These are phyloP conservation scores for Melopsittacus undulatus DNA, from an alignment of 2,797 vertebrate species.

Conservation along the genomic window DNA sequence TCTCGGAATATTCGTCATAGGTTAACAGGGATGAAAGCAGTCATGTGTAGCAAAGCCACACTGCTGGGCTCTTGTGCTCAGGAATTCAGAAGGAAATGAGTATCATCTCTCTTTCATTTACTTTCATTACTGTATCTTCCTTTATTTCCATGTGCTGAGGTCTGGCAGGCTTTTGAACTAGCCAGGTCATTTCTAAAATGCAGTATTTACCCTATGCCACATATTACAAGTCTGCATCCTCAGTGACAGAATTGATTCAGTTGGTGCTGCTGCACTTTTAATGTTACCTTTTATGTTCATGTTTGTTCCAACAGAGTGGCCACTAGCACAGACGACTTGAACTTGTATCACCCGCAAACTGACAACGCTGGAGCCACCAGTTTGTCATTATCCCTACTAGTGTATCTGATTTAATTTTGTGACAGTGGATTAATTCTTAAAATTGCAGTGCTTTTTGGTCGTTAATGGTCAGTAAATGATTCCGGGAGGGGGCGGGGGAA, in stretches of 20 bases:
- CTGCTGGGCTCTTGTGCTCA: conserved; percentile 60
- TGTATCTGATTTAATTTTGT: conserved; percentile 75
- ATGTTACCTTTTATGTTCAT: conserved; percentile 71
- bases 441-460: conserved; percentile 67
- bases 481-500: neutral
- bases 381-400: conserved; percentile 69
- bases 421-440: conserved; percentile 71
- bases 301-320: conserved; percentile 70
- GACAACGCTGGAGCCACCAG: conserved; percentile 59
- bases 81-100: conserved; percentile 48
- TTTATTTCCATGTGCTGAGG: neutral
- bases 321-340: conserved; percentile 71
- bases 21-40: conserved; percentile 77
- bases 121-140: conserved; percentile 36
- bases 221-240: conserved; percentile 14
- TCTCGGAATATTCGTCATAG: conserved; percentile 79
- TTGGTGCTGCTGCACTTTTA: conserved; percentile 54
- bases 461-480: conserved; percentile 70
- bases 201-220: conserved; percentile 9
- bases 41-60: conserved; percentile 74
- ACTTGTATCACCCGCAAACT: conserved; percentile 72
- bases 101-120: conserved; percentile 43
- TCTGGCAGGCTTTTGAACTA: neutral
- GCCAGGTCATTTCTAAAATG: conserved; percentile 35
- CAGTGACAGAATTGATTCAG: conserved; percentile 31